Base-by-base conservation (phyloP, 2,113 vertebrate genomes). In the Hoplias malabaricus region DNA sequence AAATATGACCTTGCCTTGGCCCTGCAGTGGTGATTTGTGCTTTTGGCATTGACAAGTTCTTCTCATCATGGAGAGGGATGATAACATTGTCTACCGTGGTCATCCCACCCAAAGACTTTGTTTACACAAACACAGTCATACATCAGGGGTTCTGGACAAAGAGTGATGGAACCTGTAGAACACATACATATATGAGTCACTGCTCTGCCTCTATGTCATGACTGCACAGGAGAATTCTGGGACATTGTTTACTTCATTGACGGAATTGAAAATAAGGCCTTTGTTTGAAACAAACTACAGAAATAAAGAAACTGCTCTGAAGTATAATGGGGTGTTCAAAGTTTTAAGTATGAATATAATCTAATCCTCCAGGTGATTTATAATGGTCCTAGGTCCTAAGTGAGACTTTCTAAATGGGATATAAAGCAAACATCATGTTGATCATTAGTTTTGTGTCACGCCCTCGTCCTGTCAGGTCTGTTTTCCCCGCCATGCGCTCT, bases 21-120 rank as follows among this genome's bases (percentile, higher is more conserved):
- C n/a, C 48, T 21, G 27, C 65, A 3, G 31, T 40, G 62, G 57
- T 66, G 69, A 81, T 31, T 65, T 80, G 46, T 67, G n/a, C 43
- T 70, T 73, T 76, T 81, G 65, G 68, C 78, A 74, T n/a, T 46
- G 68, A 71, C 54, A 53, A 25, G 19, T 70, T 65, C 40, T 14
- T 75, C 40, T 80, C 79, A 72, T 79, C 79, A 12, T 1, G 23
- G 67, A 23, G 61, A 84, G 71, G 73, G 77, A 84, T 80, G 77
- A 84, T 82, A 80, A 83, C 81, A 81, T 73, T 67, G 50, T 80
- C 57, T 40, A 31, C 2, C 13, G 29, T 62, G 61, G 31, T 81
- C 50, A 63, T 80, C 79, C 75, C 66, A 73, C 77, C 57, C 67
- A 69, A 59, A 34, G 54, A 12, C 59, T 73, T 73, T 63, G 62